Evolutionary conservation across 2,888 invertebrate genomes (phyloP).

Genomic region (Philopedon plagiatum): DNA sequence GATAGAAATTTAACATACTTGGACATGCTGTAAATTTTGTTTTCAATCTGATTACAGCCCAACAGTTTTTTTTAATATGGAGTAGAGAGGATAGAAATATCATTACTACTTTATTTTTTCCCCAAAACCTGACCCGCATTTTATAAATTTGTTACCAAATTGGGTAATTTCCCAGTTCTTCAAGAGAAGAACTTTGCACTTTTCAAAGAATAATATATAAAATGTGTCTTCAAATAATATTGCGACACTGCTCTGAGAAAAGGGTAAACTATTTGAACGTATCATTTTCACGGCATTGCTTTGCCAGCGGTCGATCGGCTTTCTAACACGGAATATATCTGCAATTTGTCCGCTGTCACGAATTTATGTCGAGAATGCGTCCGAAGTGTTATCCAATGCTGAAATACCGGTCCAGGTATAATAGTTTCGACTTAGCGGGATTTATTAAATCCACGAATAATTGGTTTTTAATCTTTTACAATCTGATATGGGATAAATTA

Average conservation of each 20-base stretch:
- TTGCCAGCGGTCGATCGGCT: slow-evolving; percentile 22
- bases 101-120: too few relatives aligned
- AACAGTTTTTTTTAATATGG: too few relatives aligned
- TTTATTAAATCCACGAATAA: background rate
- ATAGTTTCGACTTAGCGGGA: slow-evolving; percentile 1
- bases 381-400: slow-evolving; percentile 23
- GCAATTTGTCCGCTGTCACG: slow-evolving; percentile 36
- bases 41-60: too few relatives aligned
- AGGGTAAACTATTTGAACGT: slow-evolving; percentile 23
- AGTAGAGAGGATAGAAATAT: too few relatives aligned
- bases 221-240: background rate
- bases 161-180: too few relatives aligned
- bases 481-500: too few relatives aligned
- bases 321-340: slow-evolving; percentile 26
- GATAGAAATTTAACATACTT: too few relatives aligned
- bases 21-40: too few relatives aligned
- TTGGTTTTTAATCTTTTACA: background rate
- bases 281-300: slow-evolving; percentile 33
- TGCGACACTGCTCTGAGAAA: background rate
- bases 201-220: too few relatives aligned
- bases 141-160: too few relatives aligned
- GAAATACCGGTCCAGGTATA: slow-evolving; percentile 22
- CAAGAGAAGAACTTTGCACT: too few relatives aligned
- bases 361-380: slow-evolving; percentile 30
- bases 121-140: too few relatives aligned